Percentiles rank a stretch among this genome's conserved stretches.
Evolutionary conservation across 2,888 invertebrate genomes (phyloP).

Genomic region (Nasonia oneida): DNA sequence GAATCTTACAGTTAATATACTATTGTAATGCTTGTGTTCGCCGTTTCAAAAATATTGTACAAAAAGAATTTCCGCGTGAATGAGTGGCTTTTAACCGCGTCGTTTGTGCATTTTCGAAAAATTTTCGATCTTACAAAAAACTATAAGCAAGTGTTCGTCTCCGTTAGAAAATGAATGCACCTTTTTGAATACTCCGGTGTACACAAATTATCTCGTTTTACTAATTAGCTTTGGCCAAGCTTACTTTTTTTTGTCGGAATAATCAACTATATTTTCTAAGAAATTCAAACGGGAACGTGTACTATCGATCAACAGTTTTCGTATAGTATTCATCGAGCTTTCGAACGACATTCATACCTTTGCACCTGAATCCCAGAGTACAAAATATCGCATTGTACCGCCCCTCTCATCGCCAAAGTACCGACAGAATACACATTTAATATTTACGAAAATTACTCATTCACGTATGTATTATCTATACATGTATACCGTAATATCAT

Average conservation of each 20-base stretch:
- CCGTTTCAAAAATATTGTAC: constrained; percentile 43
- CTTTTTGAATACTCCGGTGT: not conserved
- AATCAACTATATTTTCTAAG: not conserved
- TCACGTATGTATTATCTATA: not conserved
- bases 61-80: constrained; percentile 35
- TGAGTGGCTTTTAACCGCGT: constrained; percentile 7
- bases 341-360: constrained; percentile 9
- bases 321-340: not conserved
- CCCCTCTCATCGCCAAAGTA: constrained; percentile 18
- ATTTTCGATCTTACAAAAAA: constrained; percentile 35
- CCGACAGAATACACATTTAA: constrained; percentile 33
- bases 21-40: not conserved
- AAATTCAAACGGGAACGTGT: not conserved
- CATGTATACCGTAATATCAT: constrained; percentile 21
- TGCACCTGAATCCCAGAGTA: constrained; percentile 30
- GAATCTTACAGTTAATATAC: no score
- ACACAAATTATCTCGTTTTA: not conserved
- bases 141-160: constrained; percentile 9
- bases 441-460: constrained; percentile 15
- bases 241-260: constrained; percentile 16
- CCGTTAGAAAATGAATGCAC: constrained; percentile 29
- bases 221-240: not conserved
- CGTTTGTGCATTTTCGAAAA: constrained; percentile 33
- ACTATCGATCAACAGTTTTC: constrained; percentile 25
- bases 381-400: constrained; percentile 33